Evolutionary conservation across 1,140 invertebrate species (phyloP).

Genomic region (Andricus grossulariae): DNA sequence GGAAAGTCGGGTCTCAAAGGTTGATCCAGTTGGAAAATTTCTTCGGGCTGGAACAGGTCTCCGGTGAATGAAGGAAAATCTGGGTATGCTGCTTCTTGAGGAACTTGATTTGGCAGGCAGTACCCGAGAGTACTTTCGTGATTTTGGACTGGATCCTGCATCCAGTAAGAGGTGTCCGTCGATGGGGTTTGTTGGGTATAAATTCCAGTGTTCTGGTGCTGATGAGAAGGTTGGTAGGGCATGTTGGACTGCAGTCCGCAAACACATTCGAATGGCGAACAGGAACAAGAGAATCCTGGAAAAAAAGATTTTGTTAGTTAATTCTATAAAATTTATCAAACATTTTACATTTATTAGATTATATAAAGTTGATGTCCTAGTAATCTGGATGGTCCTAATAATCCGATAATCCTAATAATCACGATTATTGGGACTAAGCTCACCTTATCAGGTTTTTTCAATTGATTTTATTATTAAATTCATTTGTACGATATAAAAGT

Average conservation of each 20-base stretch:
- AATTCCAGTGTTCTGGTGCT: constrained; percentile 52
- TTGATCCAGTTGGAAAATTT: constrained; percentile 86
- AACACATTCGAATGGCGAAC: constrained; percentile 81
- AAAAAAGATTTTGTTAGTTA: constrained; percentile 33
- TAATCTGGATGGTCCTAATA: too few species aligned
- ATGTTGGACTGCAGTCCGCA: constrained; percentile 61
- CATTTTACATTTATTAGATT: too few species aligned
- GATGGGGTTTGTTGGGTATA: constrained; percentile 58
- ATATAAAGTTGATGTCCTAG: too few species aligned
- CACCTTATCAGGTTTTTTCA: too few species aligned
- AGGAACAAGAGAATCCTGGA: constrained; percentile 80
- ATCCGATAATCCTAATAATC: too few species aligned
- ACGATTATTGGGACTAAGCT: too few species aligned
- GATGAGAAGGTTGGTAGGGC: constrained; percentile 64
- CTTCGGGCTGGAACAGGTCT: constrained; percentile 86
- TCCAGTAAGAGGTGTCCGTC: constrained; percentile 65
- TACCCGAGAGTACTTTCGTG: constrained; percentile 61
- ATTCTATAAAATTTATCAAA: too few species aligned
- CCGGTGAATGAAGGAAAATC: constrained; percentile 78
- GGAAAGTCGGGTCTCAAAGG: constrained; percentile 81
- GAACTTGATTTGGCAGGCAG: constrained; percentile 59
- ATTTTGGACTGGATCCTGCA: constrained; percentile 60
- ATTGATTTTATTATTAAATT: too few species aligned
- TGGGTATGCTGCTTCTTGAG: constrained; percentile 67
- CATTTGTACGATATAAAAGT: too few species aligned